Conservation (phyloP, 2,888 invertebrate species). For the Drosophila kokeensis region DNA sequence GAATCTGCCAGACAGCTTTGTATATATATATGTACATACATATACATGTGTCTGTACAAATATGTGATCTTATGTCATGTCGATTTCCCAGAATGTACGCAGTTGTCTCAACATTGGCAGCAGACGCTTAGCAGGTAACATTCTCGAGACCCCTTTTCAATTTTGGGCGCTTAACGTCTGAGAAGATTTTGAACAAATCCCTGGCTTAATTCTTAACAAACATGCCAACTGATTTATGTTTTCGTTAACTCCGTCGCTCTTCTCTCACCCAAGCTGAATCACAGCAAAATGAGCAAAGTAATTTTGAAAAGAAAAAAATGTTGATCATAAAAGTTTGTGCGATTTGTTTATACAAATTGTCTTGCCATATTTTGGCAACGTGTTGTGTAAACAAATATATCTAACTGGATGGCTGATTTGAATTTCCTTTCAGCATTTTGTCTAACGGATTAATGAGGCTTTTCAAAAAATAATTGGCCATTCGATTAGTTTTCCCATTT, state of each 20-base stretch:
- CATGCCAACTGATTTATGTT: slow-evolving; percentile 71
- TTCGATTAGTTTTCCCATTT: slow-evolving; percentile 40
- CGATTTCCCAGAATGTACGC: slow-evolving; percentile 53
- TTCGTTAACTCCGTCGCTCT: slow-evolving; percentile 1
- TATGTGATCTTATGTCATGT: slow-evolving; percentile 64
- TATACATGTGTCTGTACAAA: neutral
- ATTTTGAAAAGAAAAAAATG: slow-evolving; percentile 35
- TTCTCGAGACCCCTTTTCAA: slow-evolving; percentile 40
- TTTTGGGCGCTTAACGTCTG: slow-evolving; percentile 16
- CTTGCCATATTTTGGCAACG: slow-evolving; percentile 61
- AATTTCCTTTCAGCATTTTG: slow-evolving; percentile 45
- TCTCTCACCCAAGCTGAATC: slow-evolving; percentile 46
- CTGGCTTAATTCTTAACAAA: slow-evolving; percentile 60
- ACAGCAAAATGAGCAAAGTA: slow-evolving; percentile 12
- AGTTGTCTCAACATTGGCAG: slow-evolving; percentile 21
- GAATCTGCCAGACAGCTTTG: slow-evolving; percentile 34
- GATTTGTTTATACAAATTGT: slow-evolving; percentile 64
- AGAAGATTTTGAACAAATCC: slow-evolving; percentile 39
- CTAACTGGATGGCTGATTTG: slow-evolving; percentile 27
- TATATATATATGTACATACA: neutral
- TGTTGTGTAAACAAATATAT: slow-evolving; percentile 57
- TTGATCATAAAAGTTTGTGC: slow-evolving; percentile 54
- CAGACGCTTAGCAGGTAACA: slow-evolving; percentile 56
- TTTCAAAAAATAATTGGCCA: slow-evolving; percentile 62
- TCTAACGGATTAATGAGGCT: slow-evolving; percentile 60